These are phyloP conservation scores for Selene dorsalis DNA, from an alignment of 2,797 vertebrate species.

Conservation along the genomic window DNA sequence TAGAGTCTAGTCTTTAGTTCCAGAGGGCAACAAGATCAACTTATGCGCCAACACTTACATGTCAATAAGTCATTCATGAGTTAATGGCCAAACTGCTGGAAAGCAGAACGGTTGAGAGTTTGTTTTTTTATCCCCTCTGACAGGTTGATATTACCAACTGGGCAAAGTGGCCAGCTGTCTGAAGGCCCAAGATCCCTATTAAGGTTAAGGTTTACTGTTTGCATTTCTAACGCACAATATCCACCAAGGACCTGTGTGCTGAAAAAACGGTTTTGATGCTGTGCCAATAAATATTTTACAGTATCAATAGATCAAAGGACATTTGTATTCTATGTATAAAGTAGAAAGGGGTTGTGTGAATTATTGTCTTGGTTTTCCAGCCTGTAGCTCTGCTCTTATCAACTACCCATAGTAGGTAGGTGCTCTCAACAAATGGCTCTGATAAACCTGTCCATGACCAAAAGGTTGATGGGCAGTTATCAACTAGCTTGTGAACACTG, in stretches of 20 bases:
- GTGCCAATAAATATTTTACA: constrained; percentile 6
- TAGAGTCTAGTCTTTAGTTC: constrained; percentile 12
- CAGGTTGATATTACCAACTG: neutral
- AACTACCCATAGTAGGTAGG: constrained; percentile 25
- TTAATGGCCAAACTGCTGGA: neutral
- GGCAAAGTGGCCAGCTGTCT: neutral
- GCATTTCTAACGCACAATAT: neutral
- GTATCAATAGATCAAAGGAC: neutral
- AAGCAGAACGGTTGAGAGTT: neutral
- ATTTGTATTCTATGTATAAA: neutral
- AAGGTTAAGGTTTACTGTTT: neutral
- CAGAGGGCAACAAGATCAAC: neutral
- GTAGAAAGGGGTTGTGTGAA: neutral
- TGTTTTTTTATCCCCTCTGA: neutral
- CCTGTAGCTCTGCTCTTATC: constrained; percentile 27
- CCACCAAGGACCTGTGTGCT: neutral
- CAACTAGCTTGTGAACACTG: constrained; percentile 17
- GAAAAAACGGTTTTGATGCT: constrained; percentile 10
- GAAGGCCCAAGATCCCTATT: neutral
- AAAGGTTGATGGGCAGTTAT: constrained; percentile 5
- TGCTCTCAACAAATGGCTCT: constrained; percentile 29
- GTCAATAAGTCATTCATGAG: constrained; percentile 20
- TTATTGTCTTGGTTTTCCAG: constrained; percentile 40
- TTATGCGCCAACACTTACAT: neutral
- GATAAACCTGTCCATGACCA: neutral